phyloP scores from a whole-genome alignment of 2,113 vertebrate genomes.

The Dicerorhinus sumatrensis region DNA sequence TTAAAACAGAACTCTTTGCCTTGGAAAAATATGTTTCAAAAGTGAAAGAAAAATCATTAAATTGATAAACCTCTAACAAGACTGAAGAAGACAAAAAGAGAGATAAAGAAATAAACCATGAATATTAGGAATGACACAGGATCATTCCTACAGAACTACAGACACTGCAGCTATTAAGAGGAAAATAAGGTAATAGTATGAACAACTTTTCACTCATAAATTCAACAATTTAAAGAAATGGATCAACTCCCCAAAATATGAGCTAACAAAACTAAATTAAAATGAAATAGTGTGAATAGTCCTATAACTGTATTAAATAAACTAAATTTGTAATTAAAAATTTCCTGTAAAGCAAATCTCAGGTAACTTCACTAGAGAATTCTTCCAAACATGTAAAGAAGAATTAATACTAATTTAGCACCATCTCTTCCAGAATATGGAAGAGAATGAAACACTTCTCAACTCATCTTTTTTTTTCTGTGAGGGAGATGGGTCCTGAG shows the following conservation, averaged over 20 bases:
- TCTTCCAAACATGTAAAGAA: neutral
- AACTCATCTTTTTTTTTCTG: neutral
- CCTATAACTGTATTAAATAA: neutral
- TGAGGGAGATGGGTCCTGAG: too few relatives aligned
- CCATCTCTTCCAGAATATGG: neutral
- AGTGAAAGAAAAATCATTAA: neutral
- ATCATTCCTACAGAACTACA: neutral
- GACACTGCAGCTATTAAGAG: neutral
- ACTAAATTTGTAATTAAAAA: neutral
- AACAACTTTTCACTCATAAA: neutral
- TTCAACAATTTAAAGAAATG: neutral
- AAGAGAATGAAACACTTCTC: neutral
- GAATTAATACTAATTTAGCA: neutral
- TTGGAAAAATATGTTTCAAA: neutral
- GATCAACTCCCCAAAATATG: neutral
- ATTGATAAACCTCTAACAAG: neutral
- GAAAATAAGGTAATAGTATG: neutral
- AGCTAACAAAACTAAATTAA: neutral
- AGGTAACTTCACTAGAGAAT: neutral
- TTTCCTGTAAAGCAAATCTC: neutral
- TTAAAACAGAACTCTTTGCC: neutral
- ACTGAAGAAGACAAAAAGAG: neutral
- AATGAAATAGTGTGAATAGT: neutral
- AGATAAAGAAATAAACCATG: neutral
- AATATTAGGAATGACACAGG: neutral